phyloP scores from a whole-genome alignment of 2,888 invertebrate genomes.

The Caenorhabditis becei region DNA sequence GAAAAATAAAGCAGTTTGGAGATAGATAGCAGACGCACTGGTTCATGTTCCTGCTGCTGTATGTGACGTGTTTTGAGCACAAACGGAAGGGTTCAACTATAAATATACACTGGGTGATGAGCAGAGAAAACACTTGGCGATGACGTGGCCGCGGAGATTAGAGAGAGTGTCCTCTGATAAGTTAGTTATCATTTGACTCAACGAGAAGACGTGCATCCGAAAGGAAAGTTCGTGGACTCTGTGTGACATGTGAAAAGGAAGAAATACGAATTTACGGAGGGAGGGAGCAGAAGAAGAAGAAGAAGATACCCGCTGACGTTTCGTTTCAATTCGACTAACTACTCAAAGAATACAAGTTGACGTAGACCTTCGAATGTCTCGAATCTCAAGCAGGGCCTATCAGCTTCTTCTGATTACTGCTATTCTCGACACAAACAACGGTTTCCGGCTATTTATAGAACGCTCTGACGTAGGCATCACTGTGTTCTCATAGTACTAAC shows the following conservation, averaged over 20 bases:
- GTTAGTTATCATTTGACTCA: background rate
- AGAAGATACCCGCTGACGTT: conserved; percentile 33
- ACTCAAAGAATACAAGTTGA: conserved; percentile 15
- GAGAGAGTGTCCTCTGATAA: background rate
- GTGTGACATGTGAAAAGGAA: background rate
- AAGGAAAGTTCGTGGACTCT: background rate
- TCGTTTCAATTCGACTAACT: conserved; percentile 25
- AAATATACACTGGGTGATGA: conserved; percentile 5
- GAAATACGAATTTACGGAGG: conserved; percentile 5
- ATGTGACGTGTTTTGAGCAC: conserved; percentile 39
- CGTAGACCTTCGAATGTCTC: conserved; percentile 8
- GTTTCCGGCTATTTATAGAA: too few species aligned
- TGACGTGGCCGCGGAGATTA: background rate
- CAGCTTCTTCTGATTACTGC: conserved; percentile 11
- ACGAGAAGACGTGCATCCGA: background rate
- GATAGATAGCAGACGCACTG: conserved; percentile 1
- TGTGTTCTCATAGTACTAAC: too few species aligned
- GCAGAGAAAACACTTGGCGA: background rate
- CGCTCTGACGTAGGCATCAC: too few species aligned
- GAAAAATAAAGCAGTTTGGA: conserved; percentile 16
- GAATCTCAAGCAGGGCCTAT: conserved; percentile 1
- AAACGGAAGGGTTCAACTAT: conserved; percentile 30
- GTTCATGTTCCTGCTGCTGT: conserved; percentile 33
- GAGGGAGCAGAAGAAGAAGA: background rate
- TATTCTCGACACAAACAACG: conserved; percentile 4